Evolutionary conservation across 2,113 vertebrate species (phyloP).

Genomic region (Calyptomena viridis): DNA sequence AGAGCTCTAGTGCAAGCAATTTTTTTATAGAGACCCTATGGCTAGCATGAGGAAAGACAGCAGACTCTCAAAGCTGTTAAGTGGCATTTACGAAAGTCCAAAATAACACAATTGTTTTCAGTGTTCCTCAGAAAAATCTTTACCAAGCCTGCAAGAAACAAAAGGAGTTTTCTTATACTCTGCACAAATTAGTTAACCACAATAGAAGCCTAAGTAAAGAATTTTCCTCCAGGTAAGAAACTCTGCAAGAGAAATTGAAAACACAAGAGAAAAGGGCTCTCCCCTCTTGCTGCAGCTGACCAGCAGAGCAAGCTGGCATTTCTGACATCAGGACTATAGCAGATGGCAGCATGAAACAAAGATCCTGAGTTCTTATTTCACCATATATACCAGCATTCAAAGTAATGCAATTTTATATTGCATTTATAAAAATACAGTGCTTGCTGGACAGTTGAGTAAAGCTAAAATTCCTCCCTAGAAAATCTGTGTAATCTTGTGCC

Average conservation of each 20-base stretch:
- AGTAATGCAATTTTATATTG: background rate
- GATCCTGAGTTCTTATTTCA: background rate
- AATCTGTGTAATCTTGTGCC: background rate
- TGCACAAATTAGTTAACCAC: background rate
- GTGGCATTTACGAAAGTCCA: background rate
- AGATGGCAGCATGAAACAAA: background rate
- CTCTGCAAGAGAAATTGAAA: background rate
- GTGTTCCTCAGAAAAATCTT: background rate
- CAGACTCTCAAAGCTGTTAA: background rate
- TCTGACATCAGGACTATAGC: background rate
- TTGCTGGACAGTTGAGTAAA: background rate
- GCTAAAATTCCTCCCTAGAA: background rate
- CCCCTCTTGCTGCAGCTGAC: background rate
- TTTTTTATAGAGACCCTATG: background rate
- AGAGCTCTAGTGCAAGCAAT: background rate
- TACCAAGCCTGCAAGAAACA: background rate
- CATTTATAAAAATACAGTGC: background rate
- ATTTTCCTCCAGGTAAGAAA: background rate
- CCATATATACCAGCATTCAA: background rate
- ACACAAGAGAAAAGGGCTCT: background rate
- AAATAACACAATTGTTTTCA: background rate
- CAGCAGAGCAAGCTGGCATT: accelerated
- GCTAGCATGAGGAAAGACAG: background rate
- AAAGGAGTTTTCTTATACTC: background rate
- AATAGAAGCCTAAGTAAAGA: background rate